Evolutionary conservation across 2,888 invertebrate species (phyloP).

Genomic region (Darwinula stevensoni): DNA sequence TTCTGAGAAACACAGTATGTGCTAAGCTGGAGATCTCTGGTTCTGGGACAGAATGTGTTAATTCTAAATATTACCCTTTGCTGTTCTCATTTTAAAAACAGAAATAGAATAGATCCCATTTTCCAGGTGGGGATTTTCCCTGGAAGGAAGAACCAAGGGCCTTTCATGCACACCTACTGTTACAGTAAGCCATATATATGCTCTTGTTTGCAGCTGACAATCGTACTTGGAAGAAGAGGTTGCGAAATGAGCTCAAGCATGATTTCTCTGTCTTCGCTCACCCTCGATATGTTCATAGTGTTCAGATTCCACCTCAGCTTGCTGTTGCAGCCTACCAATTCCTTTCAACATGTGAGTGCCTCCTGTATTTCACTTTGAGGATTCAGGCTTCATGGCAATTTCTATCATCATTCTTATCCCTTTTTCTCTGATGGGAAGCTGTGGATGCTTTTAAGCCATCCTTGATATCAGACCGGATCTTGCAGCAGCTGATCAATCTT

Average conservation of each 20-base stretch:
- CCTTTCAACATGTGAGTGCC: conserved; percentile 51
- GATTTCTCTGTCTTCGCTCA: neutral
- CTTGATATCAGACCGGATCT: neutral
- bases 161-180: no score
- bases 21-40: no score
- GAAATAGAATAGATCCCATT: no score
- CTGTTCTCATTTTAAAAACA: no score
- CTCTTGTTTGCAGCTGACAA: conserved; percentile 1
- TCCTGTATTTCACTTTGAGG: neutral
- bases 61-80: no score
- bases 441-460: neutral
- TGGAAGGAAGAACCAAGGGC: no score
- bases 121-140: no score
- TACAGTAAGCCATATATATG: no score
- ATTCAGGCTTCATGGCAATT: neutral
- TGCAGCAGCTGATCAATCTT: neutral
- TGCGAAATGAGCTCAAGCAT: neutral
- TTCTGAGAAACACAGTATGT: no score
- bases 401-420: neutral
- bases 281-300: conserved; percentile 26
- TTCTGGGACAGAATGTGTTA: no score
- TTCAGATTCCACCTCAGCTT: conserved; percentile 70
- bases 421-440: neutral
- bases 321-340: conserved; percentile 82
- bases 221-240: neutral